Conservation (phyloP, 2,888 invertebrate genomes). For the Caenorhabditis sp. region DNA sequence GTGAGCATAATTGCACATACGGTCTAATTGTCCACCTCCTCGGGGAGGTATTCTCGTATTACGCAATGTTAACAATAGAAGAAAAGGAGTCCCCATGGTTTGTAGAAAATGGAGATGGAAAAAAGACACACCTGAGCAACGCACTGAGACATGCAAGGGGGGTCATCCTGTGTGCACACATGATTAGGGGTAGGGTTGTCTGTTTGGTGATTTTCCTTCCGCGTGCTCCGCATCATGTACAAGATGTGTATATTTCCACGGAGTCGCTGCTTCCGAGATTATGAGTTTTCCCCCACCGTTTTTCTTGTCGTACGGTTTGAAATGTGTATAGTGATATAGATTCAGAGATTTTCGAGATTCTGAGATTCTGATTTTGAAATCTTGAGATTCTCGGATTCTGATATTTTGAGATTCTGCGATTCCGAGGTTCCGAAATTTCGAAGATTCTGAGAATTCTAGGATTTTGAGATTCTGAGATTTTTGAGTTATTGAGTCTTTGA, state of each 20-base stretch:
- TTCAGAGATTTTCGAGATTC: too few species aligned
- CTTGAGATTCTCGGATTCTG: too few species aligned
- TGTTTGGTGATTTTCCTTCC: slow-evolving; percentile 44
- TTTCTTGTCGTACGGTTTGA: too few species aligned
- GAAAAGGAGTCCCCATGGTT: neutral
- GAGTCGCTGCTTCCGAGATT: slow-evolving; percentile 15
- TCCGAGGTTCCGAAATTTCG: too few species aligned
- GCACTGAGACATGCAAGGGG: neutral
- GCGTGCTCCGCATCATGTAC: neutral
- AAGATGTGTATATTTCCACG: neutral
- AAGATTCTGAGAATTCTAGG: too few species aligned
- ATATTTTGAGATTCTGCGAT: too few species aligned
- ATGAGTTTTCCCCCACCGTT: too few species aligned
- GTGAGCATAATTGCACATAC: slow-evolving; percentile 63
- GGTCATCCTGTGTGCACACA: slow-evolving; percentile 61
- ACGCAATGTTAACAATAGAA: slow-evolving; percentile 59
- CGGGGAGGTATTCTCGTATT: slow-evolving; percentile 28
- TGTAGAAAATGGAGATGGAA: slow-evolving; percentile 5
- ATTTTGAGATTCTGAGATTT: too few species aligned
- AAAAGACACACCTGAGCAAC: slow-evolving; percentile 12
- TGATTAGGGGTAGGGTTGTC: slow-evolving; percentile 57
- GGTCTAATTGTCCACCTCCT: slow-evolving; percentile 46
- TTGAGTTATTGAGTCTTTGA: too few species aligned
- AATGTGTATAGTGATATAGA: too few species aligned
- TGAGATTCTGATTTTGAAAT: too few species aligned